Evolutionary conservation across 2,888 invertebrate genomes (phyloP).

Genomic region (Aleiodes alternator): DNA sequence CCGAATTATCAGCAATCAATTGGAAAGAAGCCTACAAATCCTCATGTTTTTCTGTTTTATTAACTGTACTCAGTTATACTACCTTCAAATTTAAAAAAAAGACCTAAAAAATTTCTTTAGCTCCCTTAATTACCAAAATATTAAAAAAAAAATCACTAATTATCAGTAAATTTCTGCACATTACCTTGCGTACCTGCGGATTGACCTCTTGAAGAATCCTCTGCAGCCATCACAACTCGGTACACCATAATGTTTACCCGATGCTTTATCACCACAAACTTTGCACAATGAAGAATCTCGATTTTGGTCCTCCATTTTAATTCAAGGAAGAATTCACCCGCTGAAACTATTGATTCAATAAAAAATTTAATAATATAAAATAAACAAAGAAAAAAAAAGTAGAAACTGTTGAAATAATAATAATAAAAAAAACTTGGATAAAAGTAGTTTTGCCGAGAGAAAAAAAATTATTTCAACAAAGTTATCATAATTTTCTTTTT

Average conservation of each 20-base stretch:
- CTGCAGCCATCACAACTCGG: slow-evolving; percentile 92
- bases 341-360: slow-evolving; percentile 16
- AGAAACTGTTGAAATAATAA: neutral
- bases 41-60: no score
- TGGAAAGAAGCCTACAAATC: no score
- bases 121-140: no score
- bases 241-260: slow-evolving; percentile 93
- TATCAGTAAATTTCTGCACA: slow-evolving; percentile 46
- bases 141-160: slow-evolving; percentile 8
- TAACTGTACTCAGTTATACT: no score
- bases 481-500: slow-evolving; percentile 19
- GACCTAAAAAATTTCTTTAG: no score
- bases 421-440: neutral
- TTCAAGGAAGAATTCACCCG: neutral
- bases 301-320: slow-evolving; percentile 71
- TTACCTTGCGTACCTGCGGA: slow-evolving; percentile 83
- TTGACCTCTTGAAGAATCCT: slow-evolving; percentile 96
- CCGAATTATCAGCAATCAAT: no score
- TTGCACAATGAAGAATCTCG: slow-evolving; percentile 82
- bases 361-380: slow-evolving; percentile 11
- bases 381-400: neutral
- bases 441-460: neutral
- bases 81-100: no score
- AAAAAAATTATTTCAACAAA: slow-evolving; percentile 5
- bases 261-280: slow-evolving; percentile 92